phyloP scores from a whole-genome alignment of 2,797 vertebrate genomes.

The Furcifer pardalis region DNA sequence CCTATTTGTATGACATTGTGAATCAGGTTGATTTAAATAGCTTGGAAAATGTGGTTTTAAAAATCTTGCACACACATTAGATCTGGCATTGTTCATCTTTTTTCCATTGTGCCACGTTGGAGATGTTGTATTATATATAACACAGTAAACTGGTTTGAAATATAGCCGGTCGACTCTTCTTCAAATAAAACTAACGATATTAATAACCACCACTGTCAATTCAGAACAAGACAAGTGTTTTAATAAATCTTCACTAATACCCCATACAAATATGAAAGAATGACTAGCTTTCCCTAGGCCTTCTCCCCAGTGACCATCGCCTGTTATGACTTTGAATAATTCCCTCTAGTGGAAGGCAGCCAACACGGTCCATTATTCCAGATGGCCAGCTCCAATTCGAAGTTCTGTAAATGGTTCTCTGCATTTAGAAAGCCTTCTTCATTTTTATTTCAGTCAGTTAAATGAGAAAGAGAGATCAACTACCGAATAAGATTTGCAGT shows the following conservation, averaged over 20 bases:
- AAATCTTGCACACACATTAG: slow-evolving; percentile 19
- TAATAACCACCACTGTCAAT: slow-evolving; percentile 53
- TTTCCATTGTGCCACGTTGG: slow-evolving; percentile 38
- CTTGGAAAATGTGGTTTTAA: slow-evolving; percentile 15
- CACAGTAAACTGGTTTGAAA: slow-evolving; percentile 61
- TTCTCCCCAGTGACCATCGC: slow-evolving; percentile 54
- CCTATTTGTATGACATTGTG: neutral
- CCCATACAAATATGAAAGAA: slow-evolving; percentile 69
- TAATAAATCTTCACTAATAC: slow-evolving; percentile 72
- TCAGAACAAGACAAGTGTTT: slow-evolving; percentile 66
- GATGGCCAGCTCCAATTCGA: slow-evolving; percentile 59
- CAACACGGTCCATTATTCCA: slow-evolving; percentile 62
- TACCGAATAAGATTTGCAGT: slow-evolving; percentile 44
- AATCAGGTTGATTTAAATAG: neutral
- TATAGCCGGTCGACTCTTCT: slow-evolving; percentile 54
- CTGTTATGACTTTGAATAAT: slow-evolving; percentile 66
- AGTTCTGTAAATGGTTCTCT: slow-evolving; percentile 59
- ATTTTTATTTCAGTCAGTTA: slow-evolving; percentile 13
- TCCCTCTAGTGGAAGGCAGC: slow-evolving; percentile 63
- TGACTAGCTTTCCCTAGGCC: slow-evolving; percentile 58
- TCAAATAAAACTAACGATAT: slow-evolving; percentile 67
- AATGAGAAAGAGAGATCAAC: slow-evolving; percentile 37
- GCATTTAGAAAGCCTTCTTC: slow-evolving; percentile 39
- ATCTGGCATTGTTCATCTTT: slow-evolving; percentile 10
- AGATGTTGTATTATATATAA: slow-evolving; percentile 43